Base-by-base conservation (phyloP, 2,113 vertebrate species). In the Corythoichthys haematopterus region DNA sequence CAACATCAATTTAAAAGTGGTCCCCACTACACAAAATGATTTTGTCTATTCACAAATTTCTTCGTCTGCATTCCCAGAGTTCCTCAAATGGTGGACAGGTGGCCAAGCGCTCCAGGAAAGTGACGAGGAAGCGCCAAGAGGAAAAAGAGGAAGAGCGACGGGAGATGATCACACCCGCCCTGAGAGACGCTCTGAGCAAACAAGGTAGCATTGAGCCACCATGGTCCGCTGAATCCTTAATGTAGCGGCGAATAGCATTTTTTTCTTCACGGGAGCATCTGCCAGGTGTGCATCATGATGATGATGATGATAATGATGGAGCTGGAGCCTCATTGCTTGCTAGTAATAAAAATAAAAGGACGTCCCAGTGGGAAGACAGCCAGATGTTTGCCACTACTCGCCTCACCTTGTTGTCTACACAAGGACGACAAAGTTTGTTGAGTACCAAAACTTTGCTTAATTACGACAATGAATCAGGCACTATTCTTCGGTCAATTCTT, bases 111-210 rank as follows among this genome's bases (percentile, higher is more conserved):
- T 80, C 85, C 60, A 79, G 64, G 65, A 88, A 71, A 0, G 3
- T 74, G 57, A 74, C 77, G 75, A 90, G 66, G 74, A 91, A 80
- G 76, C 85, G 57, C 6, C 55, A 57, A 35, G 33, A 57, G 5
- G 92, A 88, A 47, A 84, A 78, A n/a, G 69, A 82, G 50, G 72
- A 62, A 10, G 94, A 93, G 50, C 74, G 76, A 69, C 87, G 95
- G 77, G 94, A 96, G 74, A 98, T 99, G 96, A 94, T 98, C 67
- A 98, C 96, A 0, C 93, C 94, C 0, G 91, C 94, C 45, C 92
- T 99, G 35, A 91, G 94, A 64, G 90, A 93, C 11, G 91, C 94
- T 0, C 93, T 98, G 6, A 93, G 93, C 2, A 98, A 95, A 48
- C 96, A 98, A 97, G 97, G 97, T 98, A 84, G 74, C n/a, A 36